phyloP scores from a whole-genome alignment of 2,797 vertebrate species.

The Epinephelus awoara region DNA sequence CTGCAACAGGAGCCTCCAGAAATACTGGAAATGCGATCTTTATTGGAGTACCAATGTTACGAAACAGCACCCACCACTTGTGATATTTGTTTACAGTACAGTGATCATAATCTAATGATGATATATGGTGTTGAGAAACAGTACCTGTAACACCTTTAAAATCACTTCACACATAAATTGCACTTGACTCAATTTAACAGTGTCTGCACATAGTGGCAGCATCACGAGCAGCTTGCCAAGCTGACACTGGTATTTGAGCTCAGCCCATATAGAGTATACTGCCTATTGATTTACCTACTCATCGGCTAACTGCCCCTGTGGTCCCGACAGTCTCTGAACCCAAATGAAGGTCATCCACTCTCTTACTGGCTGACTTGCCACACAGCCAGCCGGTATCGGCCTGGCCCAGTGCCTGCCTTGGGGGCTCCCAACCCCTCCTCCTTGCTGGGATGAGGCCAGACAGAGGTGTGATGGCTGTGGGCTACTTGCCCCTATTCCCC shows the following conservation, averaged over 20 bases:
- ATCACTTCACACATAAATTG: conserved; percentile 44
- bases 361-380: conserved; percentile 36
- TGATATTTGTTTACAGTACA: conserved; percentile 15
- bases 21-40: not conserved
- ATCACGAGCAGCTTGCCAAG: conserved; percentile 48
- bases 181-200: conserved; percentile 45
- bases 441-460: conserved; percentile 57
- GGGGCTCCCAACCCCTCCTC: conserved; percentile 37
- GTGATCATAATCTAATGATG: not conserved
- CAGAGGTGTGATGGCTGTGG: conserved; percentile 74
- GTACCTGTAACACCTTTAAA: conserved; percentile 18
- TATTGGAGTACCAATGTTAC: not conserved
- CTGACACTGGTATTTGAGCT: conserved; percentile 49
- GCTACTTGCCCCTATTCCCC: conserved; percentile 62
- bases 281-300: conserved; percentile 71
- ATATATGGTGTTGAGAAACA: conserved; percentile 14
- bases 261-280: conserved; percentile 56
- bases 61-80: not conserved
- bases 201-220: conserved; percentile 40
- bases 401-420: conserved; percentile 41
- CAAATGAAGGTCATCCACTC: conserved; percentile 73
- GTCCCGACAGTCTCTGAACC: conserved; percentile 57
- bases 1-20: conserved; percentile 1
- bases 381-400: conserved; percentile 30
- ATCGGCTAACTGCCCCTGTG: conserved; percentile 48